phyloP scores from a whole-genome alignment of 2,888 invertebrate genomes.

The Metopia argyrocephala region DNA sequence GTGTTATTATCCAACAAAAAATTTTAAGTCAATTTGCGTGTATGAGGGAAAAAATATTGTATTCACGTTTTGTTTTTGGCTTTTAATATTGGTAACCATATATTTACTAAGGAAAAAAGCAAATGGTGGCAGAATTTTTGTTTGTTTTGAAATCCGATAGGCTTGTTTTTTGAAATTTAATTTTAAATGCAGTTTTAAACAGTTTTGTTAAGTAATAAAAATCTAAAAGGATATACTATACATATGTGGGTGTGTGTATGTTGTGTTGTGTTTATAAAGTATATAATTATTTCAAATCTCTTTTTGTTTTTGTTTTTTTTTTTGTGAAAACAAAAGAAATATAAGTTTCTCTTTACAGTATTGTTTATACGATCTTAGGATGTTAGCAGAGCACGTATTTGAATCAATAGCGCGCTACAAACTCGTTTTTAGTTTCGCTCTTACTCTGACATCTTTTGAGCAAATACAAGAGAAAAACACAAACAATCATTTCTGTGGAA shows the following conservation, averaged over 20 bases:
- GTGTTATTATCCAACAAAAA: constrained; percentile 66
- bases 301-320: too few species aligned
- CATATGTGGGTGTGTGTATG: too few species aligned
- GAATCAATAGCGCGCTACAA: too few species aligned
- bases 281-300: constrained; percentile 61
- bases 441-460: too few species aligned
- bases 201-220: neutral
- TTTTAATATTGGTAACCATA: constrained; percentile 35
- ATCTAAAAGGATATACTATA: neutral
- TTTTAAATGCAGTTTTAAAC: neutral
- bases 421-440: too few species aligned
- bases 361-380: too few species aligned
- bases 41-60: constrained; percentile 46
- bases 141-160: constrained; percentile 5
- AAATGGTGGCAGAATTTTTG: constrained; percentile 50
- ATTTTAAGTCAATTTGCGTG: constrained; percentile 58
- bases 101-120: constrained; percentile 62
- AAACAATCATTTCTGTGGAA: too few species aligned
- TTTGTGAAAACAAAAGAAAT: too few species aligned
- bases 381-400: too few species aligned
- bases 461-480: too few species aligned
- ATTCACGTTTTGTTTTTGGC: constrained; percentile 45
- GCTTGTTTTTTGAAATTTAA: neutral
- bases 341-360: too few species aligned
- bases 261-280: constrained; percentile 23